Percentiles rank a stretch among this genome's conserved stretches.
phyloP scores from a whole-genome alignment of 2,888 invertebrate genomes.

The Hemaris fuciformis region DNA sequence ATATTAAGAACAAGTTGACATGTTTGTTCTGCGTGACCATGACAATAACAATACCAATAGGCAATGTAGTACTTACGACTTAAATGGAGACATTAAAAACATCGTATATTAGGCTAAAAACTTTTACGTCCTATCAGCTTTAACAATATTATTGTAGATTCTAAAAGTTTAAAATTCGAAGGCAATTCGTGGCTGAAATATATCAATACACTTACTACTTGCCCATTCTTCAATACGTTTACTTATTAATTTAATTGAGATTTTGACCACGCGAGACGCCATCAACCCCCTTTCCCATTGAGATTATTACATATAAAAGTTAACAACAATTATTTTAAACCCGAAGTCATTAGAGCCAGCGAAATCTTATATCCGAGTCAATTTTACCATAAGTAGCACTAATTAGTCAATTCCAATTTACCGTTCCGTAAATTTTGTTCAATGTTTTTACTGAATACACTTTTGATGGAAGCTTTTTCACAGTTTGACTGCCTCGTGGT shows the following conservation, averaged over 20 bases:
- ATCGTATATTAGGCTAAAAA: conserved; percentile 43
- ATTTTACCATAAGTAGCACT: not conserved
- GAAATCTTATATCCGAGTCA: not conserved
- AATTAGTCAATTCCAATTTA: not conserved
- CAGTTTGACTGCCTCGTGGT: too few relatives aligned
- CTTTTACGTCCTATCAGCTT: conserved; percentile 22
- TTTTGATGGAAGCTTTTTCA: not conserved
- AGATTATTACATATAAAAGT: not conserved
- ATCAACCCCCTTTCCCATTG: not conserved
- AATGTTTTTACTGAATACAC: not conserved
- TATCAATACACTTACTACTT: conserved; percentile 33
- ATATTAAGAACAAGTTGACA: conserved; percentile 49
- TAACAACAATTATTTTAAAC: not conserved
- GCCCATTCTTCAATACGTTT: conserved; percentile 2
- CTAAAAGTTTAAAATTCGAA: conserved; percentile 52
- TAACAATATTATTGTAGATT: conserved; percentile 43
- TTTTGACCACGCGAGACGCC: conserved; percentile 9
- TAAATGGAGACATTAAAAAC: conserved; percentile 41
- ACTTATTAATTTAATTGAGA: not conserved
- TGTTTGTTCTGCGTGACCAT: conserved; percentile 48
- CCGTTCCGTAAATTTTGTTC: not conserved
- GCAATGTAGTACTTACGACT: conserved; percentile 26
- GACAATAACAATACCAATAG: conserved; percentile 40
- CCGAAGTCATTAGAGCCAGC: not conserved
- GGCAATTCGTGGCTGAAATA: conserved; percentile 66